phyloP scores from a whole-genome alignment of 2,113 vertebrate species.

The Neodontobutis hainanensis region DNA sequence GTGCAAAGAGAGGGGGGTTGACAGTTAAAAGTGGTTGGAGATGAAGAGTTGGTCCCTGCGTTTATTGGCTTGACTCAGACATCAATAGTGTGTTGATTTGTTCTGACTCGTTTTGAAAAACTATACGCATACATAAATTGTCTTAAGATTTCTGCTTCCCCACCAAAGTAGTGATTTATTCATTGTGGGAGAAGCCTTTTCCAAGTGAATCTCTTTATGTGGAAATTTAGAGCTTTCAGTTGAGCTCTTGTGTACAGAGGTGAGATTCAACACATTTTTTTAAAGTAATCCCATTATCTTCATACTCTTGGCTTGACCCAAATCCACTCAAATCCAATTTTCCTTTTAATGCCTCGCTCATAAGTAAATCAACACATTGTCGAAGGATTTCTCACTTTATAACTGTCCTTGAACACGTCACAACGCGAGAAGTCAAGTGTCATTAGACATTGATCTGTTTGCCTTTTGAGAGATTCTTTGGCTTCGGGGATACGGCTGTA shows the following conservation, averaged over 20 bases:
- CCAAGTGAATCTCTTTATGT: slow-evolving; percentile 64
- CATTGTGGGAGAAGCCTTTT: slow-evolving; percentile 52
- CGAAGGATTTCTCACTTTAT: slow-evolving; percentile 27
- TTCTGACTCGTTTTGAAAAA: slow-evolving; percentile 18
- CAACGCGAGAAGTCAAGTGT: slow-evolving; percentile 16
- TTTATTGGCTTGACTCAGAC: slow-evolving; percentile 42
- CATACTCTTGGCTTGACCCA: slow-evolving; percentile 47
- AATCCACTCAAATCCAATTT: slow-evolving; percentile 60
- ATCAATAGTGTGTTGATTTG: slow-evolving; percentile 47
- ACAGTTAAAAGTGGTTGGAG: slow-evolving; percentile 33
- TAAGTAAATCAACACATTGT: slow-evolving; percentile 47
- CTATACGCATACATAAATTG: slow-evolving; percentile 4
- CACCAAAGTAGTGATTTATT: slow-evolving; percentile 48
- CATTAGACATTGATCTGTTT: slow-evolving; percentile 16
- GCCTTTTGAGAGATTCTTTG: slow-evolving; percentile 24
- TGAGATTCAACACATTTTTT: slow-evolving; percentile 55
- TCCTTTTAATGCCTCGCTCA: slow-evolving; percentile 33
- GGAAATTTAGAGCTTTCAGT: slow-evolving; percentile 52
- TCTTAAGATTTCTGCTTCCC: not conserved
- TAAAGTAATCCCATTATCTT: slow-evolving; percentile 63
- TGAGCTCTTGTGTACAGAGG: slow-evolving; percentile 36
- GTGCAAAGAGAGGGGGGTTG: not conserved
- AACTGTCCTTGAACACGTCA: slow-evolving; percentile 46
- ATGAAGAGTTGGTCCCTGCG: slow-evolving; percentile 31
- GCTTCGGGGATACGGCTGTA: slow-evolving; percentile 18